Evolutionary conservation across 92 coral and sea anemone species (phyloP), one percentile per base, ranked within the genome.

Genomic region (Porites cylindrica): DNA sequence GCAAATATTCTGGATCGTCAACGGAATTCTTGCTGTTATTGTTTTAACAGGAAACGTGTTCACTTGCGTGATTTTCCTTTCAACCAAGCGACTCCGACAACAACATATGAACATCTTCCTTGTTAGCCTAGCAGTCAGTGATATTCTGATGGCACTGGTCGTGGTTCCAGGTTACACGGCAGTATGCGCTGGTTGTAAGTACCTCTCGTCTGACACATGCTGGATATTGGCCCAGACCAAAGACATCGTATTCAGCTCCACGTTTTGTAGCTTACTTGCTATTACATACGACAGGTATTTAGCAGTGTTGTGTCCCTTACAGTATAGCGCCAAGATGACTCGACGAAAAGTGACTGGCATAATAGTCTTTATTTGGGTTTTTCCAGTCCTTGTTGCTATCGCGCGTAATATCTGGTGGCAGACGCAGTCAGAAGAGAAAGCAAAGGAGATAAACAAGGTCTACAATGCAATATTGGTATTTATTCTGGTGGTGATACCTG

Each of bases 231-330:
- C 90, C 47, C 92, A 90, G 18, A 90, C 92, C 16, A 91, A 91
- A 69, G 93, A 90, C 75, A 51, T 80, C 10, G 83, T 85, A 7
- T 88, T 93, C 76, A 66, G 89, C 10, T 85, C 88, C 17, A 75
- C 96, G 11, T 83, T 88, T 71, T 86, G 92, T 58, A 92, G 90
- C 58, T 66, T 94, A 56, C 75, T 94, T 7, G 97, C 93, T 11
- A 92, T 94, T 6, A 82, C 90, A 3, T 92, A 86, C 24, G 97
- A 94, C 56, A 85, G 98, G 1, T 81, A 92, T 66, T 63, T 84
- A 12, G 98, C 95, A 0, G 94, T 92, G 24, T 53, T 94, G 38
- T 70, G 91, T 10, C 95, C 95, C 1, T 84, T 94, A n/a, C 78
- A 43, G 68, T 94, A 94, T 75, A 70, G 78, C 12, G 51, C 75